These are phyloP conservation scores for Eulemur rubriventer DNA, from an alignment of 2,797 vertebrate genomes.

Conservation along the genomic window DNA sequence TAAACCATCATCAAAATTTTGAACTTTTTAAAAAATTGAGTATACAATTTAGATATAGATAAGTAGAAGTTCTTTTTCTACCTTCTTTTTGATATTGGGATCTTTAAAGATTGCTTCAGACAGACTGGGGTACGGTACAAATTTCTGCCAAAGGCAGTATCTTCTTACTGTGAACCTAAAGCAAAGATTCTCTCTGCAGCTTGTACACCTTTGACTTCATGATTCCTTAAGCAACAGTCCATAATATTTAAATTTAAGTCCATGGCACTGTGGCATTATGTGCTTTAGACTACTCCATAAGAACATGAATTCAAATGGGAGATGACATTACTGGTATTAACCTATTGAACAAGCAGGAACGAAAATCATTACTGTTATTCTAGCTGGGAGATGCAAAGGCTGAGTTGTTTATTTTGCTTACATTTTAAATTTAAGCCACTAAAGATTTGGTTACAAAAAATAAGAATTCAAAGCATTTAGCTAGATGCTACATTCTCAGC, in stretches of 20 bases:
- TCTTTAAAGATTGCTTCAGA: not conserved
- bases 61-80: not conserved
- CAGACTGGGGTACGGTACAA: not conserved
- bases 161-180: not conserved
- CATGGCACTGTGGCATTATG: not conserved
- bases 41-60: not conserved
- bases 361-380: slow-evolving; percentile 6
- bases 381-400: not conserved
- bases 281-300: not conserved
- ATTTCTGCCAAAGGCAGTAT: not conserved
- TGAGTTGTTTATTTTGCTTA: not conserved
- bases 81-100: not conserved
- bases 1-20: not conserved
- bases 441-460: slow-evolving; percentile 18
- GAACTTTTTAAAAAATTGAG: not conserved
- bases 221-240: not conserved
- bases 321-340: not conserved
- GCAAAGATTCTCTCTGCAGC: not conserved
- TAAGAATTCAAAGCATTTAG: not conserved
- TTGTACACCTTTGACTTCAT: not conserved
- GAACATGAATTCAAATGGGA: slow-evolving; percentile 54
- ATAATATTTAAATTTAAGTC: not conserved
- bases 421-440: not conserved
- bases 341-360: not conserved
- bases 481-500: not conserved